Evolutionary conservation across 2,888 invertebrate genomes (phyloP), one percentile per base, ranked within the genome.

Genomic region (Dyspetes luteomarginatus): DNA sequence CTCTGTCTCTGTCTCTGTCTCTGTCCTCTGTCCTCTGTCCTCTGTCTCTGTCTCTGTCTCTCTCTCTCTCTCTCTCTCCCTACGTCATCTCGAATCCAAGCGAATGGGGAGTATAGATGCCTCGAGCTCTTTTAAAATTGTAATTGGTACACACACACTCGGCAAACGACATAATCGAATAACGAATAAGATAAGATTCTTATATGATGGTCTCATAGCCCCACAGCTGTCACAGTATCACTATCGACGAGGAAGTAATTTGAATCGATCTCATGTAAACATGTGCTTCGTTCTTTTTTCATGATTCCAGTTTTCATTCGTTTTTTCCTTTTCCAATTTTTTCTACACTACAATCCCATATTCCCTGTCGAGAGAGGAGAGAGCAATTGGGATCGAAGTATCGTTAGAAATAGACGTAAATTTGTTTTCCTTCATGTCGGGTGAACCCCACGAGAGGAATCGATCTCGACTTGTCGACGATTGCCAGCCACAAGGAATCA

Each of bases 181-280:
- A 82, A 74, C 82, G 82, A 85, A 86, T 86, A 67, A 67, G 85
- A 81, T 86, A 73, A 79, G 85, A 86, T 88, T 88, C 87, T 86
- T 85, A 84, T 78, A 76, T 50, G 81, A 82, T 84, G 80, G 81
- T 82, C 81, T 82, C 69, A 77, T 80, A 72, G 81, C 81, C 82
- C 74, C 73, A 84, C 36, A 58, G 58, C 58, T 15, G 48, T 65
- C 36, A 55, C 36, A 48, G 75, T 76, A 79, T 82, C 74, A 68
- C 60, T 30, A 73, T 67, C 48, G 30, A 90, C 85, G 84, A 89
- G 90, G 89, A 91, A 91, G 89, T 86, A 85, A 89, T 90, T 90
- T 89, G 85, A 86, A 89, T 89, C 87, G 83, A 71, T 82, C 69
- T 82, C 78, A 72, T 72, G 78, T 73, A 83, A 81, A 45, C 64